These are phyloP conservation scores for Diplolepis rosae DNA, from an alignment of 2,888 invertebrate species.

Conservation along the genomic window DNA sequence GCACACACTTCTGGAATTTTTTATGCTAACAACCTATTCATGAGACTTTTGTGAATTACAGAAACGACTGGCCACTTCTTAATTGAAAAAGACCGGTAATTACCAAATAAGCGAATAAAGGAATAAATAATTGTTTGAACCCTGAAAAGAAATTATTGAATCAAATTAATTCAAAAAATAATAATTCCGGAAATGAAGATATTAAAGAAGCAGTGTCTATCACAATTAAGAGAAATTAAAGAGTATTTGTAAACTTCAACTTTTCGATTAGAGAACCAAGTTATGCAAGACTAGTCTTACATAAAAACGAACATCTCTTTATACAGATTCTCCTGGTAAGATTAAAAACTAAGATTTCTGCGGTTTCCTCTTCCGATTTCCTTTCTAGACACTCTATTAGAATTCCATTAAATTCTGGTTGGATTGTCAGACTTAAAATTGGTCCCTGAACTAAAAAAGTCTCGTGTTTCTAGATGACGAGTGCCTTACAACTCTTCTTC, in stretches of 20 bases:
- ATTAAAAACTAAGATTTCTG: background rate
- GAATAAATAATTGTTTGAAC: no score
- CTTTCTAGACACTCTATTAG: background rate
- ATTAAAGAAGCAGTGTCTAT: background rate
- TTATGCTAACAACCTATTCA: background rate
- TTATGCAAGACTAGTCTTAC: conserved; percentile 1
- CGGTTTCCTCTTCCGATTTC: conserved; percentile 28
- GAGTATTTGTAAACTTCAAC: background rate
- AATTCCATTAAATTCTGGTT: background rate
- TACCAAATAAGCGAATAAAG: no score
- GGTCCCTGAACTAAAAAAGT: background rate
- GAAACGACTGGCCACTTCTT: background rate
- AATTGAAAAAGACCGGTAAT: no score
- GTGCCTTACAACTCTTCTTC: conserved; percentile 23
- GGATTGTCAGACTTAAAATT: background rate
- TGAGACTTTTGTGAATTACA: background rate
- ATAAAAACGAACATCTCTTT: conserved; percentile 1
- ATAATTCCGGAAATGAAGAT: no score
- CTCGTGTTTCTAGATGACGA: conserved; percentile 25
- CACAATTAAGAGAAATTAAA: conserved; percentile 1
- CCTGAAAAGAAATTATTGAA: no score
- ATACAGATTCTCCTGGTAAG: conserved; percentile 11
- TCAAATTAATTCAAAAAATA: no score
- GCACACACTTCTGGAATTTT: background rate
- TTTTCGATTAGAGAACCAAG: conserved; percentile 4